Base-by-base conservation (phyloP, 2,888 invertebrate species). In the Thyatira batis region DNA sequence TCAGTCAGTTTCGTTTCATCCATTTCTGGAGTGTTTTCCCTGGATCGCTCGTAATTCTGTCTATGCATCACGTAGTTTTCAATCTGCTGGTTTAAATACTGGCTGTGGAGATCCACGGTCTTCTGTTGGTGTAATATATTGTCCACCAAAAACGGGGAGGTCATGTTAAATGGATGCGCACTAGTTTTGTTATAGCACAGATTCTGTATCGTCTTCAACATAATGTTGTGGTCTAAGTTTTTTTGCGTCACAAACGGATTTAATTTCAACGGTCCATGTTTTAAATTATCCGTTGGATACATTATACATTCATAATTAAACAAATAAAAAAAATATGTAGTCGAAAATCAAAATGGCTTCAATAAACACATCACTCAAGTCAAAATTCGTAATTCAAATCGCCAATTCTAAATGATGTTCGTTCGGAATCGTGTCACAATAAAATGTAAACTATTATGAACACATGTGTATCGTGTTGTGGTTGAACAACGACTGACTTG, bases 131-230 rank as follows among this genome's bases (percentile, higher is more conserved):
- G 94, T 52, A 94, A 76, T 20, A 94, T 92, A 63, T 94, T 94
- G 76, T 94, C 94, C 60, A 94, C 93, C 51, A 94, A 70, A 69
- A 94, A 94, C 0, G 93, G 93, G 0, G 94, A 94, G 25, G 93
- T 90, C 89, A 93, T 93, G 64, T 93, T 93, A 55, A 85, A 88
- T 5, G 92, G 76, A 10, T 61, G 69, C 17, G 69, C 75, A 46
- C 78, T 81, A 1, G 78, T 78, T 63, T 89, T 92, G 55, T 85
- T 89, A 58, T 89, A 86, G 53, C 87, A 91, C 60, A 92, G 61
- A 57, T 82, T 90, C 57, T 92, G 92, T 52, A 92, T 87, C 21
- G 92, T 92, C 60, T 90, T 91, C 81, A 92, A 82, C 92, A 92
- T 92, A 85, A 84, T 90, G 87, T 86, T 85, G 61, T 87, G 87